Conservation (phyloP, 2,797 vertebrate species). For the Xenopus petersii region DNA sequence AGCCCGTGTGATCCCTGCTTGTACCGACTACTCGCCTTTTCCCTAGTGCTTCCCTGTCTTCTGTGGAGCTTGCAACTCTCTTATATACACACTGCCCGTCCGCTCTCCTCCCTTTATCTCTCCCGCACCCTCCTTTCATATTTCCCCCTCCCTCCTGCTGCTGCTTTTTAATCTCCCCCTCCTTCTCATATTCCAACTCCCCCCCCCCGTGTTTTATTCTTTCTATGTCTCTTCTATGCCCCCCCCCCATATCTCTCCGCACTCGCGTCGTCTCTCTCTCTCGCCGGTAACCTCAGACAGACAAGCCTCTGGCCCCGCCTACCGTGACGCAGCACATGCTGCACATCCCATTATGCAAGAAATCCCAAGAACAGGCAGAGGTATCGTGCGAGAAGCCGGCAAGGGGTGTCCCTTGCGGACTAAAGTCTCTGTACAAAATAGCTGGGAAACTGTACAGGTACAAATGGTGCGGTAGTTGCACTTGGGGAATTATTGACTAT, state of each 20-base stretch:
- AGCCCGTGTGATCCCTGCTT: slow-evolving; percentile 1
- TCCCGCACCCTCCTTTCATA: too few relatives aligned
- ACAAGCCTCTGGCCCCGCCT: slow-evolving; percentile 15
- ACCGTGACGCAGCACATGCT: slow-evolving; percentile 31
- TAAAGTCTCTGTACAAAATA: too few relatives aligned
- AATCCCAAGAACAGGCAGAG: background rate
- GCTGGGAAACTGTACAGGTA: too few relatives aligned
- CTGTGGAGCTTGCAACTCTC: slow-evolving; percentile 49
- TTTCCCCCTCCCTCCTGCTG: background rate
- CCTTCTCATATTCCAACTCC: background rate
- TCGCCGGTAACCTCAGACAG: slow-evolving; percentile 26
- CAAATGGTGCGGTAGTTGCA: too few relatives aligned
- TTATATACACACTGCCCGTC: slow-evolving; percentile 44
- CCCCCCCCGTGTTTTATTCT: background rate
- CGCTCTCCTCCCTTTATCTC: slow-evolving; percentile 35
- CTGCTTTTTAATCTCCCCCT: background rate
- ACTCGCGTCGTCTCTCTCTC: slow-evolving; percentile 6
- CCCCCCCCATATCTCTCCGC: background rate
- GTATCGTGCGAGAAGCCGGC: too few relatives aligned
- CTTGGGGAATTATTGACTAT: too few relatives aligned
- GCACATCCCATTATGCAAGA: slow-evolving; percentile 28
- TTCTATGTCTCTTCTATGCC: background rate
- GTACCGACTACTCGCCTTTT: slow-evolving; percentile 55
- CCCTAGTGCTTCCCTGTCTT: slow-evolving; percentile 56
- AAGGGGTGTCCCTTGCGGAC: too few relatives aligned